Evolutionary conservation across 2,888 invertebrate species (phyloP), one percentile per base, ranked within the genome.

Genomic region (Petrolisthes manimaculis): DNA sequence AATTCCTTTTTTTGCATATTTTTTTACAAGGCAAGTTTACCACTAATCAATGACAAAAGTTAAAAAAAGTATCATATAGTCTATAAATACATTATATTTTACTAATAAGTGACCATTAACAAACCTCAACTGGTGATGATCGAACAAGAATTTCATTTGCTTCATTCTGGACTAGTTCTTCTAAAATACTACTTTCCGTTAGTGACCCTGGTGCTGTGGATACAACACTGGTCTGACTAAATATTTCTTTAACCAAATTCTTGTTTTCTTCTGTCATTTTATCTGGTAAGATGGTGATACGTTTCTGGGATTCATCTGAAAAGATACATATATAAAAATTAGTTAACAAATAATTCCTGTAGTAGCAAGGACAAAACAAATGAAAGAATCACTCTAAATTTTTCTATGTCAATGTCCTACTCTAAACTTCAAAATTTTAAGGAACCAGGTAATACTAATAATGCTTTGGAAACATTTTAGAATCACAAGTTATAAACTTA

Each of bases 141-240:
- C 95, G 95, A 5, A 97, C 95, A 90, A 97, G 94, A 91, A 97
- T 95, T 91, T 96, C 96, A 93, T 97, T 96, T 0, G 97, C 97
- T 93, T 97, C 96, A 91, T 95, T 95, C 55, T 95, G 93, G 90
- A 94, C 95, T 82, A 97, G 94, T 93, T 97, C 97, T 92, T 95
- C 95, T 92, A 96, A 93, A 37, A 95, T 93, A 92, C 94, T 94
- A 92, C 94, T 94, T 75, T 92, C 92, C 18, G n/a, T 53, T 37
- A 80, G 83, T 69, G 77, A 61, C 61, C 69, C 3, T 53, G 71
- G 12, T 9, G 53, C 54, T 8, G 61, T 37, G 12, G 67, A 21
- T 24, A 24, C 69, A 67, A 55, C 6, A 54, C 69, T 69, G 74
- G 55, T n/a, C 8, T 37, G 69, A 14, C 86, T 86, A 55, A 90